Base-by-base conservation (phyloP, 2,888 invertebrate genomes). In the Eristalis tenax region DNA sequence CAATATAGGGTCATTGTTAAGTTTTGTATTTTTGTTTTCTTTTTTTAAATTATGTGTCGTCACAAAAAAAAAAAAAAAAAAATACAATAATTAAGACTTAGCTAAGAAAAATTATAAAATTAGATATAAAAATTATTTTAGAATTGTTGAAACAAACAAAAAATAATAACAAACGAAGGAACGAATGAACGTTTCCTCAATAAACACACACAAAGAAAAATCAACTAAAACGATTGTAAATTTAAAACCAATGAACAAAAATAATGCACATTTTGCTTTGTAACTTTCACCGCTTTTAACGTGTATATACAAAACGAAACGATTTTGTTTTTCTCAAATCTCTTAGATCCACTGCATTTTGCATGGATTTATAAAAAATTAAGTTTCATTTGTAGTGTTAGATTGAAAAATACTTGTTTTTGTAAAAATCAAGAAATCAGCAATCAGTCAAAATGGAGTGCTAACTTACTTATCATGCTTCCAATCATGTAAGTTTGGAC, bases 1-100 rank as follows among this genome's bases (percentile, higher is more conserved):
- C 23, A 28, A 35, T 35, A 43, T 32, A 78, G 78, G 70, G 64
- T 70, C 64, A 65, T 71, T 78, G 78, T 78, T 78, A 78, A 78
- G 70, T 78, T 78, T 78, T 59, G 13, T 59, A 15, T 38, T 77
- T 69, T 64, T 2, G 38, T 61, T 63, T 78, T 38, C 38, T 70
- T 50, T 50, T 50, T 18, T 50, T 50, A n/a, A 50, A 50, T n/a
- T 50, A 18, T 50, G 50, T 50, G 50, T 18, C 50, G 8, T 50
- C 18, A 18, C 1, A 50, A 18, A 18, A 8, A 50, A 50, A 50
- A 6, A 1, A 43, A 43, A 5, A n/a, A 15, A 15, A n/a, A n/a
- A n/a, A n/a, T n/a, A n/a, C n/a, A n/a, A n/a, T n/a, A n/a, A n/a
- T n/a, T 4, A 43, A n/a, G 4, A 50, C 18, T 18, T 50, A 50